Conservation (phyloP, 2,797 vertebrate genomes). For the Halcyon badia region DNA sequence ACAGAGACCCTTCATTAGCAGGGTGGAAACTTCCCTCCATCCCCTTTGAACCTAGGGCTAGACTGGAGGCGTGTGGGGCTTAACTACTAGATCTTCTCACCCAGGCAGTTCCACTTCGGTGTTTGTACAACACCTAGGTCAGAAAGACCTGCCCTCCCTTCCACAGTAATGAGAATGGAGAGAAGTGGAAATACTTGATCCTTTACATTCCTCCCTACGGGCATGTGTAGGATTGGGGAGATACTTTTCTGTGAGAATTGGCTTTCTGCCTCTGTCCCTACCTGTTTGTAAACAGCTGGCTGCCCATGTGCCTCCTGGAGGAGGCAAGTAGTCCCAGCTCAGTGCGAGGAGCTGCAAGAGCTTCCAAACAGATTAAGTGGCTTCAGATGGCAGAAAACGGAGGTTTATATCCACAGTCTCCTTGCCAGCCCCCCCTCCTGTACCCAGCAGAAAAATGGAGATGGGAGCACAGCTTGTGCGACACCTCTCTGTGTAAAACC, state of each 20-base stretch:
- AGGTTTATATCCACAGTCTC: neutral
- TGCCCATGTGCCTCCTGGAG: neutral
- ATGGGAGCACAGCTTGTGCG: neutral
- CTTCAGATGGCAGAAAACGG: neutral
- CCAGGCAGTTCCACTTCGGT: neutral
- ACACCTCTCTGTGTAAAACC: neutral
- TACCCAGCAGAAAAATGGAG: neutral
- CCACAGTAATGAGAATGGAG: neutral
- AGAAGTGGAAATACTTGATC: constrained; percentile 69
- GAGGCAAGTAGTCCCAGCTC: neutral
- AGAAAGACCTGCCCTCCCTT: constrained; percentile 14
- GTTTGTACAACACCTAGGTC: neutral
- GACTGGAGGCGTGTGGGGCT: neutral
- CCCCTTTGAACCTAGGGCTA: neutral
- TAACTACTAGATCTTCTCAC: neutral
- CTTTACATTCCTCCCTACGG: constrained; percentile 55
- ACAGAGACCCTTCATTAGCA: neutral
- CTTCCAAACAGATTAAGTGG: neutral
- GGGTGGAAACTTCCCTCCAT: constrained; percentile 8
- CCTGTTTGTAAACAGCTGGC: neutral
- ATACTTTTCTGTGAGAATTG: neutral
- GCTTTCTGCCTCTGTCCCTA: neutral
- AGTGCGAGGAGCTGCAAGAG: neutral
- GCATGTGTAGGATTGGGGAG: neutral
- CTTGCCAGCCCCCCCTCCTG: neutral